Base-by-base conservation (phyloP, 1,140 invertebrate genomes). In the Pectinophora gossypiella region DNA sequence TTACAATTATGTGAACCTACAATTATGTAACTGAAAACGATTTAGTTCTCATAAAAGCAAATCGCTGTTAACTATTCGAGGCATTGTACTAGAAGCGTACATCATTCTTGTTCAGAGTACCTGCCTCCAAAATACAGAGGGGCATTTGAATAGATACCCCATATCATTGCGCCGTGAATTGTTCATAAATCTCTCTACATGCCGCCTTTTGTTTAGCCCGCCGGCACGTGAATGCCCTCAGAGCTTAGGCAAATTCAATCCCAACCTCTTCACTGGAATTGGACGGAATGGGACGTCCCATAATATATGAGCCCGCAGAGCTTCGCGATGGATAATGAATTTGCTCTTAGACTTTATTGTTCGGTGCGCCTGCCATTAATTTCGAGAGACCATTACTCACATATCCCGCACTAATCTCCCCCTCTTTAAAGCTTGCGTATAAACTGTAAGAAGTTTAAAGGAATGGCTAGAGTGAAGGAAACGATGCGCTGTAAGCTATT, bases 151-250 rank as follows among this genome's bases (percentile, higher is more conserved):
- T 76, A 72, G 69, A 71, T 77, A 68, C 60, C 68, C 72, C 72
- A 74, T 76, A 76, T 76, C 71, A 77, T 72, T 74, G 75, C 60
- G 68, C 64, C 64, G 66, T 72, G 74, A 79, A 79, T 82, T 72
- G 78, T 70, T 68, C 72, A 79, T 79, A 82, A 79, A 79, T 78
- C 74, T 82, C 66, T 62, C 51, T 64, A 61, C 59, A 66, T 64
- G 62, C 62, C 54, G 61, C 66, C 74, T 78, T 72, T 79, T 82
- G 78, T 79, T 79, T 77, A 78, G 53, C 54, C 49, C 64, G 51
- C 46, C 48, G 60, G 52, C 64, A 55, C 59, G 54, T 69, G 68
- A 72, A 78, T 75, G 68, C 64, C 61, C 63, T 51, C 21, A 43
- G 48, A 60, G 75, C 66, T 79, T 72, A 76, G 64, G 68, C 61